Conservation (phyloP, 23 tunicate genomes). For the Halocynthia aurantium region DNA sequence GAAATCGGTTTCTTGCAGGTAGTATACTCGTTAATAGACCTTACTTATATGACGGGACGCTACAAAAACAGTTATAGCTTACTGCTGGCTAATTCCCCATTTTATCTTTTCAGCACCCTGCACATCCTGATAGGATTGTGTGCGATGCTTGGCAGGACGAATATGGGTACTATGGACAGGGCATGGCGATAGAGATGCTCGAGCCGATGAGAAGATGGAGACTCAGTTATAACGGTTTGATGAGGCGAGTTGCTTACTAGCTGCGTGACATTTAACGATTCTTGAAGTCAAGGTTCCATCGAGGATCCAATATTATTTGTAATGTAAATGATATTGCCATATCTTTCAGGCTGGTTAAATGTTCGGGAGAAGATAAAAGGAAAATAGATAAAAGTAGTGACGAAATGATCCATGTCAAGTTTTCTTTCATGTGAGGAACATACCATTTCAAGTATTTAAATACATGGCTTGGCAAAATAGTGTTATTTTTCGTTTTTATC, state of each 20-base stretch:
- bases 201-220: slow-evolving; percentile 46
- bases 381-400: slow-evolving; percentile 2
- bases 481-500: not conserved
- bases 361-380: slow-evolving; percentile 5
- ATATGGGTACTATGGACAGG: slow-evolving; percentile 20
- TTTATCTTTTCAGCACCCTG: slow-evolving; percentile 22
- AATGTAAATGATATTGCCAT: no score
- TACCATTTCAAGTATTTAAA: not conserved
- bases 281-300: no score
- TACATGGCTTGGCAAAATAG: not conserved
- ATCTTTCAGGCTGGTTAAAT: not conserved
- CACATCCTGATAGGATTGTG: slow-evolving; percentile 35
- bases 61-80: no score
- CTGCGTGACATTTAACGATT: no score
- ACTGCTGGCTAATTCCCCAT: not conserved
- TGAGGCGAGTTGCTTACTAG: slow-evolving; percentile 22
- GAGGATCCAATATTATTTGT: no score
- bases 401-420: slow-evolving; percentile 28
- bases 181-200: slow-evolving; percentile 24
- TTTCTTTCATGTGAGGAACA: slow-evolving; percentile 27
- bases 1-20: slow-evolving; percentile 41
- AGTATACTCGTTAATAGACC: not conserved
- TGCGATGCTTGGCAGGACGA: slow-evolving; percentile 21
- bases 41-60: no score
- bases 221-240: slow-evolving; percentile 30